Evolutionary conservation across 2,888 invertebrate genomes (phyloP).

Genomic region (Alloscopus bannaensis): DNA sequence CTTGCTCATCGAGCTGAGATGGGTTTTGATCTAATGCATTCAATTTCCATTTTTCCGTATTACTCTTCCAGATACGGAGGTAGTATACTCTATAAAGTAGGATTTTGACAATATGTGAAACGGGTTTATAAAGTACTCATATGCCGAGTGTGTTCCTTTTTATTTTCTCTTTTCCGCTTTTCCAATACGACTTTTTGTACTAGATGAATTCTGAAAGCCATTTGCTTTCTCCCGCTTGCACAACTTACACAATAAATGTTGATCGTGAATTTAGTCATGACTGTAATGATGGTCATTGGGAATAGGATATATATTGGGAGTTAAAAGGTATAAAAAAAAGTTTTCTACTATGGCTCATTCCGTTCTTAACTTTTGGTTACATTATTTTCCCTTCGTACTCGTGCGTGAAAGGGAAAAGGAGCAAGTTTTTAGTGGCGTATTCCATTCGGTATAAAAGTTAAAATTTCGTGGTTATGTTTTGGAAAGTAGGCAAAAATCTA

Average conservation of each 20-base stretch:
- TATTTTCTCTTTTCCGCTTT: constrained; percentile 44
- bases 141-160: constrained; percentile 17
- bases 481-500: not conserved
- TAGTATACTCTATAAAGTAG: not conserved
- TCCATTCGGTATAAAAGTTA: not conserved
- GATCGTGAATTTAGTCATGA: constrained; percentile 11
- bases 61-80: not conserved
- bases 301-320: no score
- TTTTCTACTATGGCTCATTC: constrained; percentile 14
- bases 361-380: not conserved
- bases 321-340: constrained; percentile 19
- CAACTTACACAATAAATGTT: not conserved
- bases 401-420: not conserved
- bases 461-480: not conserved
- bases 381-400: not conserved
- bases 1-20: no score
- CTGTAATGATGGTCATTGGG: constrained; percentile 26
- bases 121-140: not conserved
- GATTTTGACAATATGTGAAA: not conserved
- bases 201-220: constrained; percentile 12
- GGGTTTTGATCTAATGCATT: no score
- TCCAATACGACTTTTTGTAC: constrained; percentile 33
- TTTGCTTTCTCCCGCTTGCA: constrained; percentile 3
- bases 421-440: not conserved
- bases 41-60: not conserved